A percentile compares a stretch with the other conserved stretches of the same genome.
Conservation (phyloP, 2,888 invertebrate genomes). For the Erannis defoliaria region DNA sequence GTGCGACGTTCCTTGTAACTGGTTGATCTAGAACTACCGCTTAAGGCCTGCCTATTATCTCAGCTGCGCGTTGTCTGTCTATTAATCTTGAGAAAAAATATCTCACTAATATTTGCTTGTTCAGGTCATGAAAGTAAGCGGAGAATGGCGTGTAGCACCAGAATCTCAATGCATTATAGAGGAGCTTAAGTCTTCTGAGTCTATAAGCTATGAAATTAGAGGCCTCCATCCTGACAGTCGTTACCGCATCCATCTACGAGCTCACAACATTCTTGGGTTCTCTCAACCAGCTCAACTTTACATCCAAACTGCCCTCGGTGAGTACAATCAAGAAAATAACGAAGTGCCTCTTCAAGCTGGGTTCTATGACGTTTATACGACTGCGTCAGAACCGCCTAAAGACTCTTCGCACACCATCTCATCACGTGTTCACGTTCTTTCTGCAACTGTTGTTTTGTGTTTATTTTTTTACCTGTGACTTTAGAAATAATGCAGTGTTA, state of each 20-base stretch:
- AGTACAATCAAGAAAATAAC: slow-evolving; percentile 87
- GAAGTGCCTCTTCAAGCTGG: slow-evolving; percentile 79
- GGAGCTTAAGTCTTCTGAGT: slow-evolving; percentile 88
- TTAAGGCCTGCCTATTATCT: too few relatives aligned
- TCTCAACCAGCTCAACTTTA: slow-evolving; percentile 92
- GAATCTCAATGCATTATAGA: slow-evolving; percentile 86
- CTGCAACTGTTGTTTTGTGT: slow-evolving; percentile 66
- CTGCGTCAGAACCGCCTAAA: slow-evolving; percentile 66
- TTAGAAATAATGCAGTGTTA: slow-evolving; percentile 58
- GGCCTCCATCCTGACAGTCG: slow-evolving; percentile 91
- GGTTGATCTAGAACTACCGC: too few relatives aligned
- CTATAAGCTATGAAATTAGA: slow-evolving; percentile 89
- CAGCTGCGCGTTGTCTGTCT: not conserved
- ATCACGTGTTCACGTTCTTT: slow-evolving; percentile 66
- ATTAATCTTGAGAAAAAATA: too few relatives aligned
- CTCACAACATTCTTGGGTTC: slow-evolving; percentile 94
- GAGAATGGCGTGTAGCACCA: slow-evolving; percentile 87
- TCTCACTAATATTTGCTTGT: not conserved
- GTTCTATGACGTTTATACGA: slow-evolving; percentile 82
- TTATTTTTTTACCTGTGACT: slow-evolving; percentile 70
- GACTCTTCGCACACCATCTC: slow-evolving; percentile 66
- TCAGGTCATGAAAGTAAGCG: slow-evolving; percentile 89
- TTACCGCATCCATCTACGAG: slow-evolving; percentile 94
- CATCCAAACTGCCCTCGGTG: slow-evolving; percentile 95
- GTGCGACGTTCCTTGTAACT: too few relatives aligned